Evolutionary conservation across 2,797 vertebrate genomes (phyloP).

Genomic region (Gymnoscopelus microlampas): DNA sequence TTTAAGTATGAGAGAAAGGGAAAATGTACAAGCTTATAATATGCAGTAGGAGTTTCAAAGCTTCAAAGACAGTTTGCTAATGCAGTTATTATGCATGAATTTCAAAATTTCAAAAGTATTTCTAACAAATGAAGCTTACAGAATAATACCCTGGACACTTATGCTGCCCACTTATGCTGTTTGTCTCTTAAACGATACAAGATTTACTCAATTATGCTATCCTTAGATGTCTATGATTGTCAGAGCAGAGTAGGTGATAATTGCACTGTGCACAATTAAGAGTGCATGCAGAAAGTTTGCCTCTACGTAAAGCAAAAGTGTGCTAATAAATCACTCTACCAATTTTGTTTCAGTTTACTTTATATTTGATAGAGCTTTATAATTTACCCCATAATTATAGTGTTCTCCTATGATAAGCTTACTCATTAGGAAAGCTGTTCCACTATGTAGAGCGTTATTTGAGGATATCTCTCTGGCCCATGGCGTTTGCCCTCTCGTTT

Average conservation of each 20-base stretch:
- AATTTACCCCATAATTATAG: slow-evolving; percentile 56
- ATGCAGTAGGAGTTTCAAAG: slow-evolving; percentile 13
- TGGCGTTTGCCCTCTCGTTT: slow-evolving; percentile 55
- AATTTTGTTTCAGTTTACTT: slow-evolving; percentile 49
- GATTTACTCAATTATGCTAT: slow-evolving; percentile 53
- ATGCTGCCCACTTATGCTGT: slow-evolving; percentile 44
- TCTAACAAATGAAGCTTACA: slow-evolving; percentile 48
- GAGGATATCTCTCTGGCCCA: slow-evolving; percentile 53
- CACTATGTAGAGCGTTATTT: slow-evolving; percentile 44
- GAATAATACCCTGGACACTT: slow-evolving; percentile 53
- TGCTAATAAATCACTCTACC: slow-evolving; percentile 19
- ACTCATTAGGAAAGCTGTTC: slow-evolving; percentile 49
- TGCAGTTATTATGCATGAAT: slow-evolving; percentile 36
- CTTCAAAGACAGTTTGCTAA: slow-evolving; percentile 62
- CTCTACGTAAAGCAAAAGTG: slow-evolving; percentile 7
- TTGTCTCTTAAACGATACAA: slow-evolving; percentile 13
- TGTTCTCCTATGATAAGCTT: neutral
- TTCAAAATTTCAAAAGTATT: slow-evolving; percentile 38
- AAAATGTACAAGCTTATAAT: slow-evolving; percentile 45
- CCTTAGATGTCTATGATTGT: slow-evolving; percentile 50
- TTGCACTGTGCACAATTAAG: no score
- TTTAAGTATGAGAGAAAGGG: slow-evolving; percentile 17
- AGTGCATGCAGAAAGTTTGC: no score
- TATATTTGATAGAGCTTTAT: slow-evolving; percentile 46
- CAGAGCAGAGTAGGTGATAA: slow-evolving; percentile 11